These are phyloP conservation scores for Osmoderma eremita DNA, from an alignment of 2,888 invertebrate species.

Conservation along the genomic window DNA sequence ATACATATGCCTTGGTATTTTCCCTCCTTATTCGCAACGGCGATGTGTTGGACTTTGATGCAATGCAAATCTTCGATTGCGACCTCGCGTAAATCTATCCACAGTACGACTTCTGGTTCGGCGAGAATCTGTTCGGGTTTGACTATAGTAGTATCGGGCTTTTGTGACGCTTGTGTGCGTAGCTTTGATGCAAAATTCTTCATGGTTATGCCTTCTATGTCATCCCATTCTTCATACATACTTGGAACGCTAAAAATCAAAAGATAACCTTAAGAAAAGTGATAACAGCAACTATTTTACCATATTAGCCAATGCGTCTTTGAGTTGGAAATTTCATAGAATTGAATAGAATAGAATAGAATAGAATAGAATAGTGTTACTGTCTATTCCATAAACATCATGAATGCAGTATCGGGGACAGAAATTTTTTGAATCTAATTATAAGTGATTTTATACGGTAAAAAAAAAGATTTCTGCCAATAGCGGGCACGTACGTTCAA, in stretches of 20 bases:
- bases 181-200: constrained; percentile 71
- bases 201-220: constrained; percentile 86
- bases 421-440: too few species aligned
- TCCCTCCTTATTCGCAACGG: constrained; percentile 69
- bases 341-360: too few species aligned
- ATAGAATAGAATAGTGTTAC: too few species aligned
- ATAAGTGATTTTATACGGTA: too few species aligned
- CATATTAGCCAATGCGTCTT: too few species aligned
- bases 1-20: constrained; percentile 79
- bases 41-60: constrained; percentile 71
- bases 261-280: not conserved
- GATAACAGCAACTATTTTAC: too few species aligned
- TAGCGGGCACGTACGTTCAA: too few species aligned
- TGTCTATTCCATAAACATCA: too few species aligned
- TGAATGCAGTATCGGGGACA: too few species aligned
- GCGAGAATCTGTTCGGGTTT: constrained; percentile 71
- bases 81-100: constrained; percentile 75
- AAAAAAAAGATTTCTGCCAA: too few species aligned
- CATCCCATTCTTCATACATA: constrained; percentile 78
- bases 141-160: constrained; percentile 74
- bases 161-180: constrained; percentile 69
- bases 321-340: too few species aligned
- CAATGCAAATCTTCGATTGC: constrained; percentile 69
- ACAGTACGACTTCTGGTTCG: constrained; percentile 72
- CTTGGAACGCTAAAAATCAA: constrained; percentile 68